phyloP scores from a whole-genome alignment of 1,140 invertebrate species.

The Drosophila micromelanica region DNA sequence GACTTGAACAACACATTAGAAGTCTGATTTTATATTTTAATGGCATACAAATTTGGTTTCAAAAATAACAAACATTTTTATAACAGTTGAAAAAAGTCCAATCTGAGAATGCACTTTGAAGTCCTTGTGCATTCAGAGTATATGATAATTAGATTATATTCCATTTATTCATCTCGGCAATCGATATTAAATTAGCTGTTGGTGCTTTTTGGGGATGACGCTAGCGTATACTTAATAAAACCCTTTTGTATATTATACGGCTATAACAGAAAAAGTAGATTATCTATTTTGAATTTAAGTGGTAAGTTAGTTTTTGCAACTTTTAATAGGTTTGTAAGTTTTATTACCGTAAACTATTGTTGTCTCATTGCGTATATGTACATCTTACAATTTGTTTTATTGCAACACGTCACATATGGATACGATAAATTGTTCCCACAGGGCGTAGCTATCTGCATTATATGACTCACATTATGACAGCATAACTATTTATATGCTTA shows the following conservation, averaged over 20 bases:
- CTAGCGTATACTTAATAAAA: no score
- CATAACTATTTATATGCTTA: slow-evolving; percentile 39
- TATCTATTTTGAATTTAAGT: neutral
- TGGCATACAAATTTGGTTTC: no score
- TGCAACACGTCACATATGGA: slow-evolving; percentile 26
- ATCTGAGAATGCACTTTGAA: no score
- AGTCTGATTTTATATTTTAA: no score
- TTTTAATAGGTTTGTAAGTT: neutral
- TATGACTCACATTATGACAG: slow-evolving; percentile 52
- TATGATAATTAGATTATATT: neutral
- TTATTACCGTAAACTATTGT: neutral
- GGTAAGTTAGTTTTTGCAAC: neutral
- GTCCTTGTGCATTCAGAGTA: no score
- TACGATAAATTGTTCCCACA: slow-evolving; percentile 25
- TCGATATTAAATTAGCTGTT: neutral
- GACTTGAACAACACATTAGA: no score
- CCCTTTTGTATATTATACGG: no score
- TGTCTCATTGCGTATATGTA: neutral
- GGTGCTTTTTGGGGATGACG: no score
- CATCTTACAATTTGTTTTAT: slow-evolving; percentile 38
- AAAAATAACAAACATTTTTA: no score
- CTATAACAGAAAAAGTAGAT: no score
- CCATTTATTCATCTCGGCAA: neutral
- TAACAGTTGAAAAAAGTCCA: no score
- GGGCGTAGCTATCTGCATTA: slow-evolving; percentile 6